Evolutionary conservation across 2,888 invertebrate genomes (phyloP), one percentile per base, ranked within the genome.

Genomic region (Microplitis manilae): DNA sequence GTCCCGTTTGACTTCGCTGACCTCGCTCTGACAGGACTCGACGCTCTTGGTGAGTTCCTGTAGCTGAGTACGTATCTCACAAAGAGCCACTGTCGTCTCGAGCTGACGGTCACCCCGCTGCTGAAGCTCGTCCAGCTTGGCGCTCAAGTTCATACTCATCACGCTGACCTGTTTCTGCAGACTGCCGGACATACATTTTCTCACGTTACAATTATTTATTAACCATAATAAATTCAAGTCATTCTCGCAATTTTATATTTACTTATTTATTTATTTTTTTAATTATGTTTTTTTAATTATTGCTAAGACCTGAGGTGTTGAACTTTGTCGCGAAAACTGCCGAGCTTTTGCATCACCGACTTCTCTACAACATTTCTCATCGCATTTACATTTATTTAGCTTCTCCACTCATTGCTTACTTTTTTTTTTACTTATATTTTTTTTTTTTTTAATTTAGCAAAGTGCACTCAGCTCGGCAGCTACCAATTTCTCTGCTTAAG

Each of bases 151-250:
- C 95, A 96, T 96, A 92, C 96, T 97, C 97, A 97, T 97, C 93
- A 97, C 96, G 94, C 96, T 95, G 94, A 97, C 96, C 95, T 97
- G 97, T 94, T 96, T 96, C 94, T 97, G 97, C 93, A 97, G 96
- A 94, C 97, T 97, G 92, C 85, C 50, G 50, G 86, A 85, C 80
- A 83, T 78, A 79, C 79, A 79, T 81, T 79, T 79, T 75, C 77
- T 65, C 80, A 65, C 73, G 50, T 50, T 50, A 50, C 73, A 72
- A 76, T 68, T 69, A 71, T 76, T 80, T 8, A 38, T 38, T 39
- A 7, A 15, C 8, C 62, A 59, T 20, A 38, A 13, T 30, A 60
- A 13, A 30, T 59, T 4, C 38, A 30, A 73, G 15, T 20, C 8
- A 73, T 50, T 62, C 50, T 77, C 80, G 60, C 74, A 69, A 75